Evolutionary conservation across 2,888 invertebrate genomes (phyloP).

Genomic region (Pteria penguin): DNA sequence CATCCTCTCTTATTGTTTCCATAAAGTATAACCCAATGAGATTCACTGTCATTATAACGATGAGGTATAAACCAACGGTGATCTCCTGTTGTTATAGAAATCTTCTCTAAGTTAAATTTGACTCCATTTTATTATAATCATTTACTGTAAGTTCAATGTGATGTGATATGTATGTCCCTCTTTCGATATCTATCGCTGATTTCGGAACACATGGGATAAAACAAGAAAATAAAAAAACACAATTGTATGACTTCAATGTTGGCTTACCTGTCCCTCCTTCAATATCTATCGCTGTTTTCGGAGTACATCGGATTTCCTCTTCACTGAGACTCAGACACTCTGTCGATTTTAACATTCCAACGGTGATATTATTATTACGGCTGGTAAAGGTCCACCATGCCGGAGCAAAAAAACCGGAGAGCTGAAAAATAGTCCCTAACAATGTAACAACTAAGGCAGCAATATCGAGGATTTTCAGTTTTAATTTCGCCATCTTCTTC

Average conservation of each 20-base stretch:
- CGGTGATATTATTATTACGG: background rate
- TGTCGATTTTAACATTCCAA: constrained; percentile 20
- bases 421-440: constrained; percentile 15
- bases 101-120: too few species aligned
- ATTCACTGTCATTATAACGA: too few species aligned
- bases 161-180: too few species aligned
- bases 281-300: constrained; percentile 26
- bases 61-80: too few species aligned
- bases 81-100: too few species aligned
- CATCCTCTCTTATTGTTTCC: too few species aligned
- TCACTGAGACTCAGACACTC: background rate
- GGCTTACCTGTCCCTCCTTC: constrained; percentile 33
- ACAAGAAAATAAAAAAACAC: too few species aligned
- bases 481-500: constrained; percentile 27
- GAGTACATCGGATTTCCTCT: background rate
- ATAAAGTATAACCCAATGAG: too few species aligned
- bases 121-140: too few species aligned
- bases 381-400: constrained; percentile 26
- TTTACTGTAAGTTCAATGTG: too few species aligned
- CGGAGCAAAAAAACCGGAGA: constrained; percentile 28
- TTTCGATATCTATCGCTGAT: constrained; percentile 26
- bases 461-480: constrained; percentile 19
- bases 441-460: constrained; percentile 21
- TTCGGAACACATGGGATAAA: constrained; percentile 9
- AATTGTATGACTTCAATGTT: background rate